phyloP scores from a whole-genome alignment of 2,113 vertebrate species.

The Thalassarche chlororhynchos region DNA sequence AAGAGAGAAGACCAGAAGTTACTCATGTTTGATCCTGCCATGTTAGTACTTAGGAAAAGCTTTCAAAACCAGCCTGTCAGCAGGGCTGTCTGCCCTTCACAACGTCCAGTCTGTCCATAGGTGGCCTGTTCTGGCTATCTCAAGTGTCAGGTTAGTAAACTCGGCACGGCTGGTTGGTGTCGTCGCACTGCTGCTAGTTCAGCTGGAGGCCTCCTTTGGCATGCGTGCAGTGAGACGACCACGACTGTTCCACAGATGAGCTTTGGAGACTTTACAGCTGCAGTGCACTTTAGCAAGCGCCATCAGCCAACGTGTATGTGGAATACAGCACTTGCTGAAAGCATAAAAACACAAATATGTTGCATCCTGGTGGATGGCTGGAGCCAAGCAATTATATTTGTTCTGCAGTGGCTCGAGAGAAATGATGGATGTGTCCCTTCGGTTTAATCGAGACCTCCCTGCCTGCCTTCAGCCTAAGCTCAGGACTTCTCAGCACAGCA shows the following conservation, averaged over 20 bases:
- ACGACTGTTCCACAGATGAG: background rate
- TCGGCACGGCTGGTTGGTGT: background rate
- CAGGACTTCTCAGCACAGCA: background rate
- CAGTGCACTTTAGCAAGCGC: background rate
- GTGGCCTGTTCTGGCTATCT: background rate
- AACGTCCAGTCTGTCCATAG: background rate
- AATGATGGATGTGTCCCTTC: background rate
- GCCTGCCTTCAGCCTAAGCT: background rate
- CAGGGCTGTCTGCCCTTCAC: background rate
- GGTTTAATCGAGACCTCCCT: background rate
- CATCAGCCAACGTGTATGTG: rapidly evolving
- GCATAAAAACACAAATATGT: background rate
- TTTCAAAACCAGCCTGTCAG: background rate
- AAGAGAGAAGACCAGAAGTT: background rate
- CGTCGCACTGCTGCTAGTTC: background rate
- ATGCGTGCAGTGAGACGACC: rapidly evolving
- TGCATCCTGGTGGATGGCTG: background rate
- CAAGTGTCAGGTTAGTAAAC: background rate
- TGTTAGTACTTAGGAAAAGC: background rate
- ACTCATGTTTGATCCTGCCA: background rate
- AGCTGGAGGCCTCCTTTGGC: background rate
- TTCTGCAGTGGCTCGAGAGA: background rate
- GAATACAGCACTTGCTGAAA: background rate
- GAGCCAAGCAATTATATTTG: background rate
- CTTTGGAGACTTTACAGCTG: background rate